Percentiles rank a stretch among this genome's conserved stretches.
phyloP scores from a whole-genome alignment of 1,140 invertebrate species.

The Trichonephila clavata region DNA sequence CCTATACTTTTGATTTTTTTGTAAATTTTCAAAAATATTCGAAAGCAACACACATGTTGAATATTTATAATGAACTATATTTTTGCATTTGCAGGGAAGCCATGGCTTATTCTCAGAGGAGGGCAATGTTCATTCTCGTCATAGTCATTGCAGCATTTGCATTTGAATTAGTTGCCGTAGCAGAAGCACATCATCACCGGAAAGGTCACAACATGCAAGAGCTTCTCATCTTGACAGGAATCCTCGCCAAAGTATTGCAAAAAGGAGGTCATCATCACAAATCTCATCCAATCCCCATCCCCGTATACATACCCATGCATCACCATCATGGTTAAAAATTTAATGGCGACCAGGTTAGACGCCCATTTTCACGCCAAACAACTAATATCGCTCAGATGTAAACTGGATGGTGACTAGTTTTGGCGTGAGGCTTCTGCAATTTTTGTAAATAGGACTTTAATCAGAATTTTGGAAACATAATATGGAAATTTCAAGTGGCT shows the following conservation, averaged over 20 bases:
- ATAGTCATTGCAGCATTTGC: constrained; percentile 18
- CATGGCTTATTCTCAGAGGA: constrained; percentile 18
- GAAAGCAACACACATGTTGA: background rate
- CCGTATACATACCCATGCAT: constrained; percentile 60
- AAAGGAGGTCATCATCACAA: background rate
- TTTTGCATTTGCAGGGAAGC: constrained; percentile 19
- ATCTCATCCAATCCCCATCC: constrained; percentile 53
- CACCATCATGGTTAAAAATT: constrained; percentile 40
- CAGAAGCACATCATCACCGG: constrained; percentile 39
- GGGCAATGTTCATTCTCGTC: constrained; percentile 5
- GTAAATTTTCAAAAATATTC: no score
- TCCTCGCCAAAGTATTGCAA: constrained; percentile 69
- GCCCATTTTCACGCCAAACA: background rate
- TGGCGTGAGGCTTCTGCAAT: no score
- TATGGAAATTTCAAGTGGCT: no score
- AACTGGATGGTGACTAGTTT: no score
- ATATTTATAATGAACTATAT: background rate
- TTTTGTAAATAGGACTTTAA: no score
- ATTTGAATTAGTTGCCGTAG: constrained; percentile 4
- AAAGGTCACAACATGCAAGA: constrained; percentile 65
- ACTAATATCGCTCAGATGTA: background rate
- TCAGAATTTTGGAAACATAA: no score
- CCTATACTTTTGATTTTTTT: no score
- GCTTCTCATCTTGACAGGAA: constrained; percentile 62
- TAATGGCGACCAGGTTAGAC: background rate